Conservation (phyloP, 2,113 vertebrate species). For the Phocoena sinus region DNA sequence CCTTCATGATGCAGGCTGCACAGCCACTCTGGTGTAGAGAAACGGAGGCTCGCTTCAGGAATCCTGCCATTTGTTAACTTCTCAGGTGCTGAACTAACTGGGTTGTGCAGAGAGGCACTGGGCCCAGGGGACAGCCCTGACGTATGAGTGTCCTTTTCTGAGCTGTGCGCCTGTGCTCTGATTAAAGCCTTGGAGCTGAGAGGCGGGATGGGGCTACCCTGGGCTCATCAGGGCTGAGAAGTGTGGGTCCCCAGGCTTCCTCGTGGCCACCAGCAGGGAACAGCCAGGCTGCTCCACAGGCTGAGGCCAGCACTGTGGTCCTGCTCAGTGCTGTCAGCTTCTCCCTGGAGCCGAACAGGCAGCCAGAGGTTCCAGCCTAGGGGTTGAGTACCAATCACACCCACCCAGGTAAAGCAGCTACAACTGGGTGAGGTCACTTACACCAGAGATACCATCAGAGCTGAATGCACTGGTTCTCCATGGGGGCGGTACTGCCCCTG, state of each 20-base stretch:
- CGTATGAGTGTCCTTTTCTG: background rate
- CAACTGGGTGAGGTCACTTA: background rate
- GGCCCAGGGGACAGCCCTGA: background rate
- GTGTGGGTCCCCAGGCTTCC: rapidly evolving
- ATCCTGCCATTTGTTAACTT: background rate
- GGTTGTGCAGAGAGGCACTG: background rate
- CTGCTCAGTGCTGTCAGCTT: background rate
- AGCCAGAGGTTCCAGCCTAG: background rate
- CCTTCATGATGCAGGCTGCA: background rate
- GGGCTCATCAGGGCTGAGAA: background rate
- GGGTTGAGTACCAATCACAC: background rate
- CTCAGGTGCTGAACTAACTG: background rate
- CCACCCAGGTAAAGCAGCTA: background rate
- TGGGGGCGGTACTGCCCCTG: no score
- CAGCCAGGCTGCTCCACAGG: background rate
- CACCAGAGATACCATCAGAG: background rate
- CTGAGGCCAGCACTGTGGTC: background rate
- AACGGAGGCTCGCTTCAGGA: background rate
- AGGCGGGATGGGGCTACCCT: background rate
- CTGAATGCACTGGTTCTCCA: background rate
- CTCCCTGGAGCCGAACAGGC: background rate
- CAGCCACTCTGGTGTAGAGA: background rate
- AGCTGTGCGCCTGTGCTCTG: background rate
- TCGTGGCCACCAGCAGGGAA: background rate
- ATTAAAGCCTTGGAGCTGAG: background rate